phyloP scores from a whole-genome alignment of 2,888 invertebrate species.

The Orthosia incerta region DNA sequence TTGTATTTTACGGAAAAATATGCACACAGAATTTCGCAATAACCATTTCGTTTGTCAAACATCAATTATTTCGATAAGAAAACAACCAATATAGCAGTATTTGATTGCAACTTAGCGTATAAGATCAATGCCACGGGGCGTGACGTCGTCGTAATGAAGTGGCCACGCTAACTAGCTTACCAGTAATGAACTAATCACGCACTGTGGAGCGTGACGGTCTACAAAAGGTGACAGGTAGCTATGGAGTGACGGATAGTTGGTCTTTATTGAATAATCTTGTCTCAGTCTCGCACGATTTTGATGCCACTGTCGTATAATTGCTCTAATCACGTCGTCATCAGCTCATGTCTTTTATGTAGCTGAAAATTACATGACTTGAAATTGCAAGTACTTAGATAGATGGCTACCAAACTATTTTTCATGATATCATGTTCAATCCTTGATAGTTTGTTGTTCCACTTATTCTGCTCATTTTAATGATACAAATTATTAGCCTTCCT shows the following conservation, averaged over 20 bases:
- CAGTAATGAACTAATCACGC: slow-evolving; percentile 38
- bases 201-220: slow-evolving; percentile 10
- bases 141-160: slow-evolving; percentile 27
- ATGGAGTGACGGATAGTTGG: slow-evolving; percentile 14
- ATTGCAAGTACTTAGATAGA: too few relatives aligned
- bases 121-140: slow-evolving; percentile 40
- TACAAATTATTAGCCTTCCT: too few relatives aligned
- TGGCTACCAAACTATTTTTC: too few relatives aligned
- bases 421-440: too few relatives aligned
- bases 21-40: not conserved
- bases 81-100: slow-evolving; percentile 1
- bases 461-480: too few relatives aligned
- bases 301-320: not conserved
- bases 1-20: not conserved
- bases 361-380: too few relatives aligned
- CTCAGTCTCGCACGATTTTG: slow-evolving; percentile 3
- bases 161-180: slow-evolving; percentile 10
- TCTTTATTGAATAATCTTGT: slow-evolving; percentile 13
- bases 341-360: too few relatives aligned
- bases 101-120: slow-evolving; percentile 30
- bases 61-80: slow-evolving; percentile 11
- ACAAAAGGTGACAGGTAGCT: slow-evolving; percentile 5
- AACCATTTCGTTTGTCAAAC: not conserved
- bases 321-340: too few relatives aligned
- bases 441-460: too few relatives aligned